Evolutionary conservation across 1,140 invertebrate species (phyloP), one percentile per base, ranked within the genome.

Genomic region (Caenorhabditis briggsae): DNA sequence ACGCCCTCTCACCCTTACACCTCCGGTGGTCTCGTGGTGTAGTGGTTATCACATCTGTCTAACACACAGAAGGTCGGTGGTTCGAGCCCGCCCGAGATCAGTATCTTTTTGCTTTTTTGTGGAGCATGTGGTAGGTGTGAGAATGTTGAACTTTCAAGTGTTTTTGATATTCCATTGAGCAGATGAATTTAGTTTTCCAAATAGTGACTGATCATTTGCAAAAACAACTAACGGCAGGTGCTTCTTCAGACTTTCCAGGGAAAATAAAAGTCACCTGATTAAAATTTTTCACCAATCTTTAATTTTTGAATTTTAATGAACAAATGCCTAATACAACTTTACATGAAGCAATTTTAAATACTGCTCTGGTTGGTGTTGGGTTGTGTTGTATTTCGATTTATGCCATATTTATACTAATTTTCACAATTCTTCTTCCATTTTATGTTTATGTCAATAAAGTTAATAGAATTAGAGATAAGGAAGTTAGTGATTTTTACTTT

Each of bases 1-100:
- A 58, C 56, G 56, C 56, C 56, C n/a, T n/a, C 2, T 8, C n/a
- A n/a, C 14, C 56, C 56, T n/a, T 5, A 6, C 7, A 7, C 18
- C 8, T 58, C 3, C 16, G 2, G 56, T 58, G 56, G 56, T 58
- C 56, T 58, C 56, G 56, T 58, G 56, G 56, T 58, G 87, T 88
- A 88, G 87, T 88, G 88, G 88, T 88, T 88, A 88, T 88, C 88
- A 88, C 88, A 88, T 88, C 88, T 88, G 88, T 88, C 88, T 88
- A 88, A 88, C 88, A 88, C 88, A 88, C 88, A 88, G 88, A 88
- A 88, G 88, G 88, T 74, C 88, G 88, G 88, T 70, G 88, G 88
- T 88, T 88, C 88, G 88, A 88, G 88, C 88, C 88, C 88, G 88
- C 88, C 88, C 88, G 88, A 88, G 88, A 88, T 88, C 88, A 88